These are phyloP conservation scores for Neomorphus geoffroyi DNA, from an alignment of 2,797 vertebrate genomes.

Conservation along the genomic window DNA sequence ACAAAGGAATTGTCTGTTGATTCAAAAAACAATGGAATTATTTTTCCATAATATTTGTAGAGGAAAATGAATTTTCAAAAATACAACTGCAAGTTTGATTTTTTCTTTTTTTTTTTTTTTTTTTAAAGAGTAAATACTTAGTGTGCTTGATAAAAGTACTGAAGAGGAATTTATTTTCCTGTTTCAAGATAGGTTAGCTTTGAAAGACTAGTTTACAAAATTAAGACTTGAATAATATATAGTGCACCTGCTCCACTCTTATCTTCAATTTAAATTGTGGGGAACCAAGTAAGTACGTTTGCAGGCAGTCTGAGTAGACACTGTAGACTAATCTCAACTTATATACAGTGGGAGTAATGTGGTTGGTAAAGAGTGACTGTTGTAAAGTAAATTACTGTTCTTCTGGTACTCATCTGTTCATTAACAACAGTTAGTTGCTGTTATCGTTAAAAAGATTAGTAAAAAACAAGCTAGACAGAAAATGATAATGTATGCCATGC, in stretches of 20 bases:
- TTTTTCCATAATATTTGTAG: background rate
- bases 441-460: background rate
- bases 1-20: background rate
- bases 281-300: background rate
- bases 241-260: background rate
- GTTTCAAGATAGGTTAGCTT: background rate
- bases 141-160: background rate
- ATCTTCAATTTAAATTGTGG: background rate
- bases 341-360: accelerated
- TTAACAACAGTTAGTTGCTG: background rate
- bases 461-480: background rate
- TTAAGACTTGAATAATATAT: background rate
- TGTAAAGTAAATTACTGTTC: background rate
- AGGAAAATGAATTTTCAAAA: background rate
- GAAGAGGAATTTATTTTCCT: background rate
- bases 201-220: background rate
- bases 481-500: background rate
- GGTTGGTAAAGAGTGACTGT: background rate
- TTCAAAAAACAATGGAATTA: background rate
- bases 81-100: background rate
- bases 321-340: background rate
- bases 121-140: background rate
- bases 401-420: background rate
- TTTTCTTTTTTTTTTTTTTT: background rate
- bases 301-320: background rate